Evolutionary conservation across 2,888 invertebrate species (phyloP).

Genomic region (Limenitis camilla): DNA sequence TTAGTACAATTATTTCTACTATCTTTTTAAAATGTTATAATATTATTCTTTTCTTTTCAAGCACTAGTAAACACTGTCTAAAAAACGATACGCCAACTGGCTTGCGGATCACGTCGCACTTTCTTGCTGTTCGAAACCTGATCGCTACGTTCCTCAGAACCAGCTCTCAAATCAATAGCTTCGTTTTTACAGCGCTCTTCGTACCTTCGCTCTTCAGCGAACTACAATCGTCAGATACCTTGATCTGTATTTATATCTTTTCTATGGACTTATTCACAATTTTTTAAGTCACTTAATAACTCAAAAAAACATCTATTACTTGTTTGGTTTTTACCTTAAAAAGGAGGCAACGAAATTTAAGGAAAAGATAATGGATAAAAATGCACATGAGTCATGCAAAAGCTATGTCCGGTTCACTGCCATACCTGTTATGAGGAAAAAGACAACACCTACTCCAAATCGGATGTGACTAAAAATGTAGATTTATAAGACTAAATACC

Average conservation of each 20-base stretch:
- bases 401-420: constrained; percentile 18
- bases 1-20: no score
- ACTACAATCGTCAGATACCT: constrained; percentile 12
- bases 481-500: no score
- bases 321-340: neutral
- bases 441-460: constrained; percentile 10
- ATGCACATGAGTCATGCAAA: constrained; percentile 16
- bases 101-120: constrained; percentile 37
- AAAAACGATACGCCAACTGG: constrained; percentile 21
- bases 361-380: constrained; percentile 15
- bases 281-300: no score
- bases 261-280: neutral
- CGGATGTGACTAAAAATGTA: neutral
- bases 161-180: constrained; percentile 30
- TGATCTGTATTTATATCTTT: neutral
- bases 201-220: constrained; percentile 13
- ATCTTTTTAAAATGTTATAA: no score
- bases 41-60: neutral
- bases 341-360: constrained; percentile 7
- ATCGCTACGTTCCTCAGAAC: constrained; percentile 41
- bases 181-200: constrained; percentile 29
- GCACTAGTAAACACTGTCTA: constrained; percentile 1
- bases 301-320: neutral
- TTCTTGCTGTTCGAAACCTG: constrained; percentile 41
- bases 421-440: constrained; percentile 11